Evolutionary conservation across 2,888 invertebrate species (phyloP).

Genomic region (Drosophila eohydei): DNA sequence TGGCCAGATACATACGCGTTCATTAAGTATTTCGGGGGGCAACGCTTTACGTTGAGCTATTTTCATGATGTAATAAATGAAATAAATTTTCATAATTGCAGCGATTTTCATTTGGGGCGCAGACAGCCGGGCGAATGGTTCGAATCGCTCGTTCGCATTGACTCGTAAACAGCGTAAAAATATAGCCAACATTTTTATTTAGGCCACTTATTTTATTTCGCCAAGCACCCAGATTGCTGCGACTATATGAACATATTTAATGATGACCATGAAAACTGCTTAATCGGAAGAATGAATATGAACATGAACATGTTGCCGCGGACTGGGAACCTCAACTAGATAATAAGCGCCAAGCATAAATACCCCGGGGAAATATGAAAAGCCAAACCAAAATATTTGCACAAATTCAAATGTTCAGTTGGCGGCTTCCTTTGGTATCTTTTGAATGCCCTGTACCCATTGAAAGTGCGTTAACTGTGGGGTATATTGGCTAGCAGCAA

Average conservation of each 20-base stretch:
- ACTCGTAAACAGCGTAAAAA: constrained; percentile 52
- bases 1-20: constrained; percentile 46
- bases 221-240: constrained; percentile 46
- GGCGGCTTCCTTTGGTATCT: constrained; percentile 21
- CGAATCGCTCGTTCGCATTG: constrained; percentile 36
- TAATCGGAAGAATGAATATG: constrained; percentile 81
- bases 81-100: constrained; percentile 82
- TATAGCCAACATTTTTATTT: constrained; percentile 65
- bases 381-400: constrained; percentile 56
- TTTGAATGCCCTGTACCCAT: neutral
- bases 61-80: constrained; percentile 82
- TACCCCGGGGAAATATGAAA: constrained; percentile 54
- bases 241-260: constrained; percentile 63
- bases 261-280: constrained; percentile 80
- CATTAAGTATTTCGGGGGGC: constrained; percentile 11
- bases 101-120: constrained; percentile 51
- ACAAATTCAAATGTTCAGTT: constrained; percentile 62
- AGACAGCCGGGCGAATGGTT: constrained; percentile 21
- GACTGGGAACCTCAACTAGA: constrained; percentile 41
- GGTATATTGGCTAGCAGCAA: neutral
- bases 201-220: constrained; percentile 67
- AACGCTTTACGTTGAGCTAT: constrained; percentile 49
- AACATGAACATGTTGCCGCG: constrained; percentile 48
- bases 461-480: neutral
- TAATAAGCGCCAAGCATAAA: constrained; percentile 70